These are phyloP conservation scores for Dorcus hopei DNA, from an alignment of 2,888 invertebrate genomes.

Conservation along the genomic window DNA sequence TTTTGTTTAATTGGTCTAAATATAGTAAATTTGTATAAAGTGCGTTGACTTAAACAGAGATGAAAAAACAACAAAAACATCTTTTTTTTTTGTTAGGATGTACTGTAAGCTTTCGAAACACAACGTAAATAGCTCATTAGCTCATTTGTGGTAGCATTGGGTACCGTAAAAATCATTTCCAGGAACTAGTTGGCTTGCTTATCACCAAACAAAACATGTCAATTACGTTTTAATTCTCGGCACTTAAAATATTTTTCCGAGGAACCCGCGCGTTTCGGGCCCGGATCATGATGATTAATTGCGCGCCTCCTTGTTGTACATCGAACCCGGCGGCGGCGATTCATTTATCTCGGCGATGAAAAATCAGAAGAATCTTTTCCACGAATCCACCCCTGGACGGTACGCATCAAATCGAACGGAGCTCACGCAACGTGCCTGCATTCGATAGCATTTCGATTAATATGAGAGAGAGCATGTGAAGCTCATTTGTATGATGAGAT, in stretches of 20 bases:
- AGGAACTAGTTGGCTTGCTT: too few species aligned
- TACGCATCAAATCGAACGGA: constrained; percentile 15
- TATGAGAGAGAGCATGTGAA: constrained; percentile 46
- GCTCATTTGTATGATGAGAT: constrained; percentile 41
- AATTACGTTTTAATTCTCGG: background rate
- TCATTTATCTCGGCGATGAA: constrained; percentile 13
- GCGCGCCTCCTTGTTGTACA: background rate
- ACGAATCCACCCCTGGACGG: constrained; percentile 7
- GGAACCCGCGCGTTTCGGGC: too few species aligned
- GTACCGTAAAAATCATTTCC: background rate
- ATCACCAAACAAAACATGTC: background rate
- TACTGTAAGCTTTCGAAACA: background rate
- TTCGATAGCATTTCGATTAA: constrained; percentile 44
- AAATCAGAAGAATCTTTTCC: constrained; percentile 10
- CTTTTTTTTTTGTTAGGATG: too few species aligned
- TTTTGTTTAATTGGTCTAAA: too few species aligned
- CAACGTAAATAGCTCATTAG: background rate
- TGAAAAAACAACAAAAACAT: too few species aligned
- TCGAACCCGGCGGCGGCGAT: constrained; percentile 4
- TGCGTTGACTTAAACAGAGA: too few species aligned
- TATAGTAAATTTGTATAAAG: too few species aligned
- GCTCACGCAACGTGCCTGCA: constrained; percentile 32
- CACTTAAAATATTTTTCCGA: too few species aligned
- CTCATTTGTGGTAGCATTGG: background rate
- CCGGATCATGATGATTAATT: background rate